Percentiles rank a stretch among this genome's conserved stretches.
Conservation (phyloP, 2,113 vertebrate species). For the Lates calcarifer region DNA sequence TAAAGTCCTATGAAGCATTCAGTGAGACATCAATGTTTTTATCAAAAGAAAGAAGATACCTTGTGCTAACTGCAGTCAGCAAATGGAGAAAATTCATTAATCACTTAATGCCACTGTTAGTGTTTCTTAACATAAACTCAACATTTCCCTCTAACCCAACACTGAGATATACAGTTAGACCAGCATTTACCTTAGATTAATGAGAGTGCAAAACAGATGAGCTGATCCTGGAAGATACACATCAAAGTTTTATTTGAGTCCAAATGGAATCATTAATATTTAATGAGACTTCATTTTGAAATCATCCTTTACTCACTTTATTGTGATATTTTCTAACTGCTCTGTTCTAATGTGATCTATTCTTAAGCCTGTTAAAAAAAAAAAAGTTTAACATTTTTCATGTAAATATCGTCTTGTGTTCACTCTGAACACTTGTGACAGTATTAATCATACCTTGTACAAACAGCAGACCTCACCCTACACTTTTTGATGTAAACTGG, state of each 20-base stretch:
- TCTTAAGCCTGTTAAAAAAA: background rate
- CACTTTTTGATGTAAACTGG: background rate
- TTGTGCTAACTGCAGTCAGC: background rate
- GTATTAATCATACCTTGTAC: background rate
- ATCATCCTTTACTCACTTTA: background rate
- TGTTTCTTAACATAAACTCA: background rate
- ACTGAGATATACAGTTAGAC: background rate
- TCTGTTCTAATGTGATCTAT: background rate
- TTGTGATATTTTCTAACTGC: background rate
- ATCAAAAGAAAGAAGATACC: background rate
- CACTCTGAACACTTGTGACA: background rate
- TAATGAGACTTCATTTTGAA: background rate
- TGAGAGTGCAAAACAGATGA: background rate
- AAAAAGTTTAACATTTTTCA: background rate
- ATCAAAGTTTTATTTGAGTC: background rate
- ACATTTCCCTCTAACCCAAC: background rate
- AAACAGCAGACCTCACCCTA: background rate
- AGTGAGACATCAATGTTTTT: background rate
- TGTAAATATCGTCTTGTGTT: background rate
- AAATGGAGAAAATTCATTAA: background rate
- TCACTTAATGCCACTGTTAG: slow-evolving; percentile 6
- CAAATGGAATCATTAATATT: background rate
- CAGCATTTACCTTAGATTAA: background rate
- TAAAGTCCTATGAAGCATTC: background rate
- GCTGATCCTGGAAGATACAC: background rate